phyloP scores from a whole-genome alignment of 92 coral and sea anemone species.

The Blastomussa wellsi region DNA sequence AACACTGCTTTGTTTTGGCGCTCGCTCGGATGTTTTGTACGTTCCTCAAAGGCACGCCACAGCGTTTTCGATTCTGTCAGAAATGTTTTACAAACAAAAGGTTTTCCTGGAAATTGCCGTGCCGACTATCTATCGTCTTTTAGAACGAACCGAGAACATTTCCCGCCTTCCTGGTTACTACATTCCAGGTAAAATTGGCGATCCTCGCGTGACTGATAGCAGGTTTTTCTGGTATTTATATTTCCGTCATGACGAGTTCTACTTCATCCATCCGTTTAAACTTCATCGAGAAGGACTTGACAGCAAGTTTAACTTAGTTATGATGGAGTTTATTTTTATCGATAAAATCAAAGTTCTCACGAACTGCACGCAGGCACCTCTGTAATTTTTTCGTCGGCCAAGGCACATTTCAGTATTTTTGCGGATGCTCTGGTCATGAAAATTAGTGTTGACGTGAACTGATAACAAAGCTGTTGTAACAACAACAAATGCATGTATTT shows the following conservation, averaged over 20 bases:
- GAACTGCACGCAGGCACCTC: conserved; percentile 24
- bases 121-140: conserved; percentile 73
- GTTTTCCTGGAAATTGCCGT: conserved; percentile 86
- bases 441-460: no score
- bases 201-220: conserved; percentile 79
- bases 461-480: no score
- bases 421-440: no score
- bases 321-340: conserved; percentile 64
- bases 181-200: conserved; percentile 80
- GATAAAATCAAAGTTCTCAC: conserved; percentile 60
- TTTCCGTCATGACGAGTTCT: conserved; percentile 65
- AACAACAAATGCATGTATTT: no score
- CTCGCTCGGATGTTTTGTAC: conserved; percentile 79
- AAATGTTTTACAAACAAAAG: conserved; percentile 58
- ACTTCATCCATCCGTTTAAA: conserved; percentile 88
- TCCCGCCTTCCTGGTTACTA: conserved; percentile 71
- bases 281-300: conserved; percentile 73
- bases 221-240: conserved; percentile 87
- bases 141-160: conserved; percentile 61
- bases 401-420: no score
- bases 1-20: conserved; percentile 79
- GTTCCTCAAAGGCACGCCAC: conserved; percentile 73
- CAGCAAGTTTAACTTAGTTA: conserved; percentile 69
- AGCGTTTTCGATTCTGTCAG: conserved; percentile 66
- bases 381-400: neutral